Evolutionary conservation across 2,113 vertebrate genomes (phyloP).

Genomic region (Arothron firmamentum): DNA sequence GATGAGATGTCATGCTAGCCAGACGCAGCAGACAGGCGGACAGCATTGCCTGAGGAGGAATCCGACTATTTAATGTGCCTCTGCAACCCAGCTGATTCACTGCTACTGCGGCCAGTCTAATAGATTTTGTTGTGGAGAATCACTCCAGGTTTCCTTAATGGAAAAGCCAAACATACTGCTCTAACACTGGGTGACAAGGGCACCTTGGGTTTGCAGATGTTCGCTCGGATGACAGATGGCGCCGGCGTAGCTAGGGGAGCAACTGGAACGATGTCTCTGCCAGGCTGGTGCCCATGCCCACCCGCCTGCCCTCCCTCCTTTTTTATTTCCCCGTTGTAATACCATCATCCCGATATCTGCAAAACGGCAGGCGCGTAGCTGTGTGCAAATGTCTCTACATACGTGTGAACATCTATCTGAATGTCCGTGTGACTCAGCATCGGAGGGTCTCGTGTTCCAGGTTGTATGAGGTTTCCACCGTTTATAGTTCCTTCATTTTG

Average conservation of each 20-base stretch:
- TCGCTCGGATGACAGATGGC: constrained; percentile 80
- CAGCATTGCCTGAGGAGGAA: constrained; percentile 55
- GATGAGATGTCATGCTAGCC: constrained; percentile 64
- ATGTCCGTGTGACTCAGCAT: constrained; percentile 43
- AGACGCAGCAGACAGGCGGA: constrained; percentile 55
- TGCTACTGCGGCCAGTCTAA: constrained; percentile 44
- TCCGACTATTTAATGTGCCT: constrained; percentile 50
- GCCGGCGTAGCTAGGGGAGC: constrained; percentile 72
- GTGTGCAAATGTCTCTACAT: constrained; percentile 8
- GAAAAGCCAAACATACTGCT: constrained; percentile 72
- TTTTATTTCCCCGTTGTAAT: constrained; percentile 40
- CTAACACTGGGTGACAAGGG: constrained; percentile 80
- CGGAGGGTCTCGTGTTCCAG: neutral
- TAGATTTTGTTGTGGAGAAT: constrained; percentile 63
- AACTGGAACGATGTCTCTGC: constrained; percentile 68
- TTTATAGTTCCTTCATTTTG: neutral
- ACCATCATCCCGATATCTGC: constrained; percentile 37
- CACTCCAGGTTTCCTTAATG: constrained; percentile 72
- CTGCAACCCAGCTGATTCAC: constrained; percentile 60
- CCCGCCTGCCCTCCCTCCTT: constrained; percentile 15
- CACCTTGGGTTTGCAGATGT: constrained; percentile 85
- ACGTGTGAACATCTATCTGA: neutral
- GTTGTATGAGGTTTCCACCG: constrained; percentile 20
- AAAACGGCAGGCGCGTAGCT: constrained; percentile 19
- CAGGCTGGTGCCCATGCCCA: constrained; percentile 71